Evolutionary conservation across 2,888 invertebrate genomes (phyloP), one percentile per base, ranked within the genome.

Genomic region (Aspidiotus destructor): DNA sequence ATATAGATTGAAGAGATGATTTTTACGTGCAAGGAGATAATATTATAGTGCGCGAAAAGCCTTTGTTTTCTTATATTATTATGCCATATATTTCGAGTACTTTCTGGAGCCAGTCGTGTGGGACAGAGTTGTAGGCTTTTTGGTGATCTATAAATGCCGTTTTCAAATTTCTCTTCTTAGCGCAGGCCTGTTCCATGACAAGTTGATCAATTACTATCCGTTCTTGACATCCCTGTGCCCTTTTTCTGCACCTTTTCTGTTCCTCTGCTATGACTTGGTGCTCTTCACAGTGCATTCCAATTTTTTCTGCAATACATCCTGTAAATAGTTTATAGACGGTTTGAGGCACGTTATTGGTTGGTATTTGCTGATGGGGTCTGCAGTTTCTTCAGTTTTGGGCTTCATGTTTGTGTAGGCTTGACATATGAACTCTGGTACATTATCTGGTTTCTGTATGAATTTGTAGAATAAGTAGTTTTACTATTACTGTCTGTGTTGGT

Each of bases 321-420:
- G 48, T 44, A 44, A 44, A 44, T 8, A 44, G 8, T 44, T 44
- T 44, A 13, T 44, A 44, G 13, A 13, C 13, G 48, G 48, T 13
- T 13, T 8, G 48, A 44, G 48, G 48, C 70, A 70, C 17, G 70
- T 70, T 15, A 69, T 70, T 11, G 70, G 70, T 16, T 70, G 42
- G 17, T 70, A 71, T 10, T 71, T 67, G 41, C 61, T n/a, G n/a
- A n/a, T 15, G 48, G 70, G 71, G 17, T 67, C 41, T 40, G 28
- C 11, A 8, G 64, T 58, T 10, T 67, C 9, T 3, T 17, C 40
- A 11, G 13, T 48, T 57, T 69, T 69, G 2, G 64, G 63, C 58
- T 17, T 5, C 10, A 69, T 7, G 41, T 42, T 65, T 42, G 69
- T 69, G 7, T 42, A 17, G 5, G 64, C 69, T 42, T 42, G 41